Evolutionary conservation across 2,797 vertebrate genomes (phyloP).

Genomic region (Lacerta bilineata): DNA sequence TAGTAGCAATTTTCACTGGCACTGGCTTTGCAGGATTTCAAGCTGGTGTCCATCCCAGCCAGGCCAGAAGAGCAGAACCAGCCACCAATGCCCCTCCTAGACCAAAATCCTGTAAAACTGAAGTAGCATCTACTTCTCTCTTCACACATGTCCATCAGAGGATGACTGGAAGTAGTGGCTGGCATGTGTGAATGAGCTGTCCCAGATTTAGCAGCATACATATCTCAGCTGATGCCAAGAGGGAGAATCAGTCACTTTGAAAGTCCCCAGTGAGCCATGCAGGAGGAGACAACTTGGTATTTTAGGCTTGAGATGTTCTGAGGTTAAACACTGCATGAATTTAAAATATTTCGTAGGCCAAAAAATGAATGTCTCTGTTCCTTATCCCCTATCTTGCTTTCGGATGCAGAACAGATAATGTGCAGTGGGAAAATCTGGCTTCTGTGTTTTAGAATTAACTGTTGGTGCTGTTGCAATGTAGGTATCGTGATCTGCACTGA

Average conservation of each 20-base stretch:
- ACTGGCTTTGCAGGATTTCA: not conserved
- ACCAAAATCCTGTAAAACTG: not conserved
- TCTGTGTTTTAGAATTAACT: not conserved
- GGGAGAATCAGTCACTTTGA: not conserved
- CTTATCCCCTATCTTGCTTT: not conserved
- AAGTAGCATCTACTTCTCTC: not conserved
- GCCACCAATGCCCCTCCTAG: no score
- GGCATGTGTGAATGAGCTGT: not conserved
- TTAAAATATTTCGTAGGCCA: not conserved
- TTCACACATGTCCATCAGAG: not conserved
- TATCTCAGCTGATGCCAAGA: not conserved
- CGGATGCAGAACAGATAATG: not conserved
- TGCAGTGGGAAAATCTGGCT: not conserved
- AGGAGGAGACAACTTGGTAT: not conserved
- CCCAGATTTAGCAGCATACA: no score
- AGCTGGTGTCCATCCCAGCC: not conserved
- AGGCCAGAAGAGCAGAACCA: not conserved
- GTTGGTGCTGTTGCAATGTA: not conserved
- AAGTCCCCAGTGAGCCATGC: not conserved
- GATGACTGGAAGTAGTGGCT: not conserved
- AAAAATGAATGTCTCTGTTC: not conserved
- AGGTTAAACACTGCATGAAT: not conserved
- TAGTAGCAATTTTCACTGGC: not conserved
- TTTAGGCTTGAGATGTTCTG: not conserved
- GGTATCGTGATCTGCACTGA: fast-evolving